phyloP scores from a whole-genome alignment of 1,140 invertebrate species.

The Zaprionus inermis region DNA sequence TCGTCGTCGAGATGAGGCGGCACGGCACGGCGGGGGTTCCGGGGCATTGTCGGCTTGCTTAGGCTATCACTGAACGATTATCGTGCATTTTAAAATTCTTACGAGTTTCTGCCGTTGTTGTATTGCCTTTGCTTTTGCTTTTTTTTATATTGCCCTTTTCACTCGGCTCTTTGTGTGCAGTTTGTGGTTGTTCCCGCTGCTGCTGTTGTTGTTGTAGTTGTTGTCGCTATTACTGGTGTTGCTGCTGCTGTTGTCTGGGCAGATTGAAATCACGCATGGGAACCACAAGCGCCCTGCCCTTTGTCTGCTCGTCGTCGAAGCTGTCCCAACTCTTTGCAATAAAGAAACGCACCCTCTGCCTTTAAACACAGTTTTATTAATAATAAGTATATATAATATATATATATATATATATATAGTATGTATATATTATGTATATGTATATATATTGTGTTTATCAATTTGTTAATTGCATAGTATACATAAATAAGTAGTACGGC shows the following conservation, averaged over 20 bases:
- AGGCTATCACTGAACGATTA: conserved; percentile 84
- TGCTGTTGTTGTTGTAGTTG: conserved; percentile 19
- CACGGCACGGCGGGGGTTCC: conserved; percentile 17
- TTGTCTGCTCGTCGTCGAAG: conserved; percentile 68
- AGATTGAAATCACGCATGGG: conserved; percentile 81
- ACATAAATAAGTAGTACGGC: conserved; percentile 56
- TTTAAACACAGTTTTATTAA: conserved; percentile 76
- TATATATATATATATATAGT: conserved; percentile 64
- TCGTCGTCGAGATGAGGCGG: neutral
- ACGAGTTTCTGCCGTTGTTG: conserved; percentile 75
- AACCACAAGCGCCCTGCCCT: conserved; percentile 75
- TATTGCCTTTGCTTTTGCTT: conserved; percentile 48
- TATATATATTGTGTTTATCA: conserved; percentile 73
- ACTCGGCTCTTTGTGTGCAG: conserved; percentile 9
- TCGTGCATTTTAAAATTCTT: conserved; percentile 84
- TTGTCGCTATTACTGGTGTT: conserved; percentile 24
- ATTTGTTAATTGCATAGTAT: conserved; percentile 79
- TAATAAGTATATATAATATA: conserved; percentile 64
- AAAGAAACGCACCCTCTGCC: conserved; percentile 25
- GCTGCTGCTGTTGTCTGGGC: conserved; percentile 38
- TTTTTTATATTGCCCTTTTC: conserved; percentile 11
- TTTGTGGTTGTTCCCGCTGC: conserved; percentile 21
- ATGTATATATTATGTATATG: conserved; percentile 61
- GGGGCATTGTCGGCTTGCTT: conserved; percentile 80
- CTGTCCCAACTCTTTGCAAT: conserved; percentile 39